Base-by-base conservation (phyloP, 2,113 vertebrate genomes). In the Gambusia holbrooki region DNA sequence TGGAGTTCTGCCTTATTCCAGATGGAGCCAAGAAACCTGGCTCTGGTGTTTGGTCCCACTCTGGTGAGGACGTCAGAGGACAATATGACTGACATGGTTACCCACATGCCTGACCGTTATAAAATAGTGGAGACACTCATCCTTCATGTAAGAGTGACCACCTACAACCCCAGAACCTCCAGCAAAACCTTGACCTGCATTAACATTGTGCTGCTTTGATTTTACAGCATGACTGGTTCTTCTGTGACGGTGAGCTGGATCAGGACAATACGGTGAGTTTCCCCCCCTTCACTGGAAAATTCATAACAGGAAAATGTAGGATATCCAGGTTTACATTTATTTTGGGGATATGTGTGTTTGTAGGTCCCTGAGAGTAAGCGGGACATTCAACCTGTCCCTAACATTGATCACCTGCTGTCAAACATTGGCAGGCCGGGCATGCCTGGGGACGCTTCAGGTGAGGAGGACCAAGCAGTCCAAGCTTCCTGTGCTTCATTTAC, bases 81-180 rank as follows among this genome's bases (percentile, higher is more conserved):
- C 94, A 99, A 98, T 89, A 99, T 99, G 98, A 97, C 95, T 0
- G 97, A 99, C 91, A 99, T 99, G 98, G 97, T 99, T 88, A 99
- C 97, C 0, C 98, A 99, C 92, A 98, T 99, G 97, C 97, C 97
- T 0, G 97, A 99, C 91, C 97, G 97, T 82, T 99, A 99, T 91
- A 98, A 98, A 77, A 99, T 99, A 8, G 95, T 99, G 72, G 98
- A 99, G 92, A 99, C 97, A 0, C 95, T 99, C 40, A 97, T 99
- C 89, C 93, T 97, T 84, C 97, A 99, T 0, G 98, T 99, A 90
- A 93, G 96, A 74, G 1, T 10, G 13, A 22, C 30, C 29, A 1
- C 12, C 22, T 19, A 10, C 22, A 58, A n/a, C 51, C 8, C n/a
- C 54, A 40, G 17, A 25, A 45, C 1, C 1, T 4, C n/a, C 45